Base-by-base conservation (phyloP, 1,140 invertebrate genomes). In the Pachyrhynchus sulphureomaculatus region DNA sequence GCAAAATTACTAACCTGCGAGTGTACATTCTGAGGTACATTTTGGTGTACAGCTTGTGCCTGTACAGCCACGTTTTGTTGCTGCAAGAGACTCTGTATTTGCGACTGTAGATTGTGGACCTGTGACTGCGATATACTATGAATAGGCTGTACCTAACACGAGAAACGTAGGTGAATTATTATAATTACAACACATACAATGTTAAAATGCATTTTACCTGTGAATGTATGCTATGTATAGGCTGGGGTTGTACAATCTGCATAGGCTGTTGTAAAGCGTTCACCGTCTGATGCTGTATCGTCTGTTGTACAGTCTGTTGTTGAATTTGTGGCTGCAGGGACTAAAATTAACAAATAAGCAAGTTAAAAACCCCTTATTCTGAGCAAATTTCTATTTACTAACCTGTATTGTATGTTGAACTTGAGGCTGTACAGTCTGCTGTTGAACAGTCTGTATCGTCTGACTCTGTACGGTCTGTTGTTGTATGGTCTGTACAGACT, bases 401-500 rank as follows among this genome's bases (percentile, higher is more conserved):
- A 62, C 59, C 29, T 75, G 73, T 36, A 70, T 59, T 3, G 66
- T 64, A 37, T 71, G 67, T 55, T 72, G 72, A 9, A 73, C 54
- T 48, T 74, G 73, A 34, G 72, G 73, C 39, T 75, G 72, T 9
- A 76, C 72, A 18, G 72, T 74, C 64, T 75, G 74, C 49, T 75
- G 73, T 49, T 75, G 75, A 6, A 76, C 75, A 9, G 73, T 74
- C 39, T 75, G 73, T 47, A 76, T 74, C 6, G 73, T 75, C 59
- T 75, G 75, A 23, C 67, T 69, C 45, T 75, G 75, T 4, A 75
- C 75, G 5, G 73, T 76, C 63, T 76, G 75, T 45, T 75, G 74
- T 49, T 76, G 75, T 29, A 76, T 76, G 10, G 75, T 76, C 55
- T 76, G 75, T 12, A 76, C 75, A 6, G 68, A 70, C 58, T 76